Base-by-base conservation (phyloP, 2,888 invertebrate species). In the Caenorhabditis virilis region DNA sequence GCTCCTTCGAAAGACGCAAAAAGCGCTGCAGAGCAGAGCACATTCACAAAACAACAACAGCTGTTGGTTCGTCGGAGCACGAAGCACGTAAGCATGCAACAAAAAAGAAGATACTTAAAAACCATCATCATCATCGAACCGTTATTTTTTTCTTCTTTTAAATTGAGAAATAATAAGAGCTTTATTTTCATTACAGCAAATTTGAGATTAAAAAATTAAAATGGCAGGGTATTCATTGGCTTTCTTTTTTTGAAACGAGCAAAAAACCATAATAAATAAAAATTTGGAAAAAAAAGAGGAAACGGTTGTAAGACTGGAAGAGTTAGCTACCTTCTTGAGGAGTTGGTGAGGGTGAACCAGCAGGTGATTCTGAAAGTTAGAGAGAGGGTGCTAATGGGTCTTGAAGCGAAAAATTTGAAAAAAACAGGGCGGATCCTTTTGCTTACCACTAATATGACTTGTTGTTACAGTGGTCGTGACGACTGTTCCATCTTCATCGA, bases 401-500 rank as follows among this genome's bases (percentile, higher is more conserved):
- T 18, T 20, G n/a, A 4, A 15, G 39, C 5, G 23, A 23, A 45
- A 27, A 13, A 27, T 16, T 27, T 45, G 43, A 27, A 20, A 22
- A 13, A 42, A 25, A 15, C 6, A 25, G 18, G 25, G n/a, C n/a
- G n/a, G n/a, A n/a, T n/a, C n/a, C n/a, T n/a, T n/a, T n/a, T n/a
- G 3, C 63, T 57, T 61, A 66, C 65, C 66, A 26, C 57, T 61
- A 39, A 65, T 60, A 46, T 67, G 66, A 16, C 68, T 70, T 6
- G 74, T 74, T 42, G 69, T 70, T 6, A 68, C 64, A 20, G 72
- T 72, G 33, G 74, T 74, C 20, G 72, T 68, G 45, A 72, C 72
- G 26, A 74, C 63, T 6, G 74, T 74, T 56, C 74, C 74, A 42
- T 74, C 74, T 25, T 74, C 69, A 35, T 74, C 74, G 22, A 72